A percentile compares a stretch with the other conserved stretches of the same genome.
These are phyloP conservation scores for Lycocerus yunnanus DNA, from an alignment of 2,888 invertebrate genomes.

Conservation along the genomic window DNA sequence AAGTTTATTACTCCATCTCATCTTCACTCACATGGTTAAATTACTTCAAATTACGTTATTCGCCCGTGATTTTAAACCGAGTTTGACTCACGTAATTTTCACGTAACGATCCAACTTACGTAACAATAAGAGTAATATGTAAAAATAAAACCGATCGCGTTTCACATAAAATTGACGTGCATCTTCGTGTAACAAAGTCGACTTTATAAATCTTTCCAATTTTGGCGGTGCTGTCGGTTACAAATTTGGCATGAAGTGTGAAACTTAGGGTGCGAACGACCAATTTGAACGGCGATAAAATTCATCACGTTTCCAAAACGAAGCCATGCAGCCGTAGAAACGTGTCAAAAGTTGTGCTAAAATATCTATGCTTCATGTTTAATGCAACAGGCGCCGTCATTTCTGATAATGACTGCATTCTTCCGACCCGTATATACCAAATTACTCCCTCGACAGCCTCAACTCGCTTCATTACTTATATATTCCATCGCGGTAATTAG, in stretches of 20 bases:
- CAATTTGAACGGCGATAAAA: conserved; percentile 45
- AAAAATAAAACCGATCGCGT: neutral
- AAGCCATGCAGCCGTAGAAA: conserved; percentile 35
- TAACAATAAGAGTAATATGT: neutral
- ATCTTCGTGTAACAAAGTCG: conserved; percentile 11
- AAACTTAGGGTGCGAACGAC: conserved; percentile 37
- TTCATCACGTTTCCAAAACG: conserved; percentile 36
- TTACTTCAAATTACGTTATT: conserved; percentile 21
- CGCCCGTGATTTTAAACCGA: conserved; percentile 10
- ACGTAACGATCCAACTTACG: neutral
- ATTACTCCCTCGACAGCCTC: conserved; percentile 43
- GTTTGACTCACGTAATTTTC: neutral
- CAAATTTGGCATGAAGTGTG: conserved; percentile 40
- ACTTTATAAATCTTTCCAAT: conserved; percentile 41
- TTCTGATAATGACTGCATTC: conserved; percentile 51
- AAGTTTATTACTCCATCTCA: conserved; percentile 36
- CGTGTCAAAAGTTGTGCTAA: conserved; percentile 49
- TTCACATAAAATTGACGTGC: conserved; percentile 7
- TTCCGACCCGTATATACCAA: conserved; percentile 44
- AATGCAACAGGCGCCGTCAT: conserved; percentile 49
- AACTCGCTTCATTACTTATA: conserved; percentile 41
- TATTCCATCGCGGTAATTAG: conserved; percentile 38
- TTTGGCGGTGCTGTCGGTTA: conserved; percentile 38
- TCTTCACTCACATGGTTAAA: conserved; percentile 25
- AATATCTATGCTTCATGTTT: conserved; percentile 52